phyloP scores from a whole-genome alignment of 2,113 vertebrate species.

The Entelurus aequoreus region DNA sequence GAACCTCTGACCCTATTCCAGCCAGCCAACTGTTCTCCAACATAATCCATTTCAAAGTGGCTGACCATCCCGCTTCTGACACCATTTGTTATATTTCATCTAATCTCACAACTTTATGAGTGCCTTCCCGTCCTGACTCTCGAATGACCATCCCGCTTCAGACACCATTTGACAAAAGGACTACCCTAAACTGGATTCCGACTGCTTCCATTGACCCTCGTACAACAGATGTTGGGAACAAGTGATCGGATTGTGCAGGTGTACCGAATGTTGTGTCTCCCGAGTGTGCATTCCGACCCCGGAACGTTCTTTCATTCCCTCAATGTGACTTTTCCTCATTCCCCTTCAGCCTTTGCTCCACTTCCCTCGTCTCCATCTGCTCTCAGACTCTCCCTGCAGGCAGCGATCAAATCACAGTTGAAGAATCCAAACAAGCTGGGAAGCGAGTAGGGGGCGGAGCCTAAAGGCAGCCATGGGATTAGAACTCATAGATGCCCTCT shows the following conservation, averaged over 20 bases:
- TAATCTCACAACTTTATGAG: no score
- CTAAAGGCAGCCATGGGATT: neutral
- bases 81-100: no score
- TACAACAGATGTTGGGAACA: no score
- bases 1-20: no score
- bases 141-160: no score
- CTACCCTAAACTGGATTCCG: no score
- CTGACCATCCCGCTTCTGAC: no score
- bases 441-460: neutral
- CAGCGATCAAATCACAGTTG: neutral
- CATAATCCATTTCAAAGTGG: no score
- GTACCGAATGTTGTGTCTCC: neutral
- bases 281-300: neutral
- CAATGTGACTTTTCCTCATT: neutral
- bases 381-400: neutral
- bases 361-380: neutral
- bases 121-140: no score
- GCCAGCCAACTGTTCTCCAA: no score
- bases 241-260: neutral
- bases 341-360: neutral
- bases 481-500: slow-evolving; percentile 2
- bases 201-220: no score
- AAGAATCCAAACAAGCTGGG: slow-evolving; percentile 1
- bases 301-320: neutral
- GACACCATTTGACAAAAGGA: no score